Conservation (phyloP, 1,140 invertebrate species). For the Lasioglossum baleicum region DNA sequence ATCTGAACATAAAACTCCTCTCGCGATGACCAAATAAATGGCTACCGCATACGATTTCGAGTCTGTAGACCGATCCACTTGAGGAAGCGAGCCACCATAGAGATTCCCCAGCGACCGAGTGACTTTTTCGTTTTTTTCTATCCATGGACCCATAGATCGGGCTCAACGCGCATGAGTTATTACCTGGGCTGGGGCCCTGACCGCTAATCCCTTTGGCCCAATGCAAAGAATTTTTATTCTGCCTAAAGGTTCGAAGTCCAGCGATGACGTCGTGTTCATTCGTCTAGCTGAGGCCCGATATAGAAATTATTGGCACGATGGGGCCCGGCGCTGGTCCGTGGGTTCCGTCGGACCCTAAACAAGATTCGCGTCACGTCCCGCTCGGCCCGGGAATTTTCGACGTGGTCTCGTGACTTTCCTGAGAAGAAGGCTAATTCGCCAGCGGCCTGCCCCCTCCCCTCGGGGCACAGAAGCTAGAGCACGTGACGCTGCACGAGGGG, state of each 20-base stretch:
- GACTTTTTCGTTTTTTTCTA: background rate
- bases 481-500: slow-evolving; percentile 12
- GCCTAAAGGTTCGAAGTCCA: no score
- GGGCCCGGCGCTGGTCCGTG: background rate
- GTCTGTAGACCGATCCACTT: background rate
- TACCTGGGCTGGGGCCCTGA: background rate
- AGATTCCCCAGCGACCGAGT: background rate
- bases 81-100: background rate
- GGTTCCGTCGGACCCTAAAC: background rate
- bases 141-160: background rate
- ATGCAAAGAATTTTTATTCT: no score
- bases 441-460: background rate
- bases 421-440: slow-evolving; percentile 37
- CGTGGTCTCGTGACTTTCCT: slow-evolving; percentile 43
- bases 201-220: background rate
- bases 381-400: slow-evolving; percentile 42
- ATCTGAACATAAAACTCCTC: no score
- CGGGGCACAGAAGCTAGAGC: background rate
- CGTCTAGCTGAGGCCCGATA: background rate
- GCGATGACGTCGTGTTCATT: background rate
- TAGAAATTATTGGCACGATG: slow-evolving; percentile 4
- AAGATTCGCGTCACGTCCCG: slow-evolving; percentile 51
- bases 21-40: no score
- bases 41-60: no score
- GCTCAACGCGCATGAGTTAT: slow-evolving; percentile 17